Percentiles rank a stretch among this genome's conserved stretches.
Evolutionary conservation across 2,888 invertebrate genomes (phyloP).

Genomic region (Nezara viridula): DNA sequence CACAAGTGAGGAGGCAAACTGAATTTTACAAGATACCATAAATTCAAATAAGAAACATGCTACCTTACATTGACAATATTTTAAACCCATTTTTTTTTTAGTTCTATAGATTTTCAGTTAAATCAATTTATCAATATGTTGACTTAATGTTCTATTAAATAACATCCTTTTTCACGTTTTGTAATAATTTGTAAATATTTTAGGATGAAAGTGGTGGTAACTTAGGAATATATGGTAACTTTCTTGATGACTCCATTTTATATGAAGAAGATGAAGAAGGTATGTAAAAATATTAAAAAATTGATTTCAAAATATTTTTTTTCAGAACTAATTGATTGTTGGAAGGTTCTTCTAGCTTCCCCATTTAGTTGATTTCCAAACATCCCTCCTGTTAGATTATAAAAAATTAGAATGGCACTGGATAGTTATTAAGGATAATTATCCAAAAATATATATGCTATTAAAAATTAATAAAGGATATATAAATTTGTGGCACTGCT

Average conservation of each 20-base stretch:
- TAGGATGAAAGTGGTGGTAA: constrained; percentile 37
- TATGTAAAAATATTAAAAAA: not conserved
- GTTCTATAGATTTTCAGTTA: too few species aligned
- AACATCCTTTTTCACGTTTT: not conserved
- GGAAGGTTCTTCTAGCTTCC: not conserved
- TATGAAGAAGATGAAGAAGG: constrained; percentile 63
- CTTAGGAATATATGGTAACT: constrained; percentile 48
- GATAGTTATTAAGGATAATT: too few species aligned
- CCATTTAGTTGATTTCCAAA: not conserved
- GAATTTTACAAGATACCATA: too few species aligned
- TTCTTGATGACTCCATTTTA: constrained; percentile 61
- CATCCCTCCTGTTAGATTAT: not conserved
- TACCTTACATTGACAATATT: too few species aligned
- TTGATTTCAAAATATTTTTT: not conserved
- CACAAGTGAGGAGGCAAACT: too few species aligned
- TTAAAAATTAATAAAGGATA: too few species aligned
- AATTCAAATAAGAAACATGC: too few species aligned
- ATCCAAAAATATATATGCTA: too few species aligned
- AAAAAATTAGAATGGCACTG: too few species aligned
- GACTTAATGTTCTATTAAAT: not conserved
- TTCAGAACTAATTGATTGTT: not conserved
- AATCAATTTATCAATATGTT: too few species aligned
- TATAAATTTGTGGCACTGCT: too few species aligned
- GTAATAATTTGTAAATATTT: not conserved
- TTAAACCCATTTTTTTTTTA: too few species aligned